Evolutionary conservation across 2,113 vertebrate species (phyloP), one percentile per base, ranked within the genome.

Genomic region (Cryptoleucopteryx plumbea): DNA sequence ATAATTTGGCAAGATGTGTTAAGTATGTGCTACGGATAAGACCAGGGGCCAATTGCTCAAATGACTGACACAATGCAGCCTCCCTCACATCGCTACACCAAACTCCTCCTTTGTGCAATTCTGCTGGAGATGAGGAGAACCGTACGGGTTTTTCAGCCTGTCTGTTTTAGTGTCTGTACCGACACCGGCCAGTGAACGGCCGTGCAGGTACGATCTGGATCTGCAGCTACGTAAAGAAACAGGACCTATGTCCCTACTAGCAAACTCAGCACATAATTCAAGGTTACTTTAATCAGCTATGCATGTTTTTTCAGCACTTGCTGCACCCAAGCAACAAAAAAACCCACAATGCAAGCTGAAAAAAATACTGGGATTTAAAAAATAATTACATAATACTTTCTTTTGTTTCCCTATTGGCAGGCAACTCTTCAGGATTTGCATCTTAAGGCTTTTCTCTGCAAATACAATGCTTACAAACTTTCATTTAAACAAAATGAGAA

Each of bases 1-100:
- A 97, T 83, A 87, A 96, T 96, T 97, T 94, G 97, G 95, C 93
- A 92, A 97, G 94, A 95, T 79, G 94, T 55, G 95, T 88, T 96
- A 96, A 96, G 77, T 91, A 87, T 93, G 94, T 91, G 90, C 90
- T 85, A 94, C 93, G 95, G 90, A 93, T 90, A 96, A 96, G 93
- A 96, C 74, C 86, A 75, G 86, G 67, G 93, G 96, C 97, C 95
- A 97, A 93, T 95, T 97, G 91, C 93, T 96, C 91, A 78, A 83
- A 83, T 83, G 97, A 96, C 89, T 96, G 96, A 97, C 91, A 97
- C 82, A 83, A 67, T 48, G 87, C 84, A 93, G 87, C 79, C 91
- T 91, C 82, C 50, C 2, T 79, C 56, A 77, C 75, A 77, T 83
- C 67, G 6, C 65, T 40, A 65, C 74, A 85, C 16, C 82, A 15